phyloP scores from a whole-genome alignment of 2,113 vertebrate species.

The Esox niger region DNA sequence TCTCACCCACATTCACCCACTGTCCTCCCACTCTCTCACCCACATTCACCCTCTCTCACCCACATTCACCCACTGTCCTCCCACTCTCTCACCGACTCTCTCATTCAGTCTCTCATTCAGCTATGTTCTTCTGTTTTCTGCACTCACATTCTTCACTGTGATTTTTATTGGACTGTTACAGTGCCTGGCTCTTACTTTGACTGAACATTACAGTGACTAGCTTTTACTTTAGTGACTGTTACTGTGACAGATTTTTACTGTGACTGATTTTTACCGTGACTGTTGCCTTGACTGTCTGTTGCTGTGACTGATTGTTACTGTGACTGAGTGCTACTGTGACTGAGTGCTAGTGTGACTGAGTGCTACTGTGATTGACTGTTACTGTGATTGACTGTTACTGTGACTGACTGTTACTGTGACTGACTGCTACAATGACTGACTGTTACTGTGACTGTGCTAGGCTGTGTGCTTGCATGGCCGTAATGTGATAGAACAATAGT shows the following conservation, averaged over 20 bases:
- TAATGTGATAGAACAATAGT: conserved; percentile 41
- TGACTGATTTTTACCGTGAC: no score
- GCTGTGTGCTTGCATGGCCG: conserved; percentile 71
- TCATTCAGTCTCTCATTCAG: neutral
- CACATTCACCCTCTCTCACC: neutral
- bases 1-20: conserved; percentile 1
- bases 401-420: no score
- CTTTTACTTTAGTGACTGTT: no score
- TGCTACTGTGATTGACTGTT: neutral
- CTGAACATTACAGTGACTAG: no score
- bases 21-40: conserved; percentile 5
- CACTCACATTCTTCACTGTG: conserved; percentile 55
- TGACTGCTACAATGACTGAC: no score
- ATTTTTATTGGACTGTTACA: conserved; percentile 14
- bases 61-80: no score
- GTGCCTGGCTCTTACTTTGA: no score
- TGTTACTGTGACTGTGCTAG: no score
- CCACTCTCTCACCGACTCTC: conserved; percentile 1
- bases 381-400: conserved; percentile 43
- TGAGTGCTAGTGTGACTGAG: no score
- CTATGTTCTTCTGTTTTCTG: conserved; percentile 44
- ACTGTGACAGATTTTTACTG: no score
- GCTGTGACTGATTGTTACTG: neutral
- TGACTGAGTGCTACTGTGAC: no score
- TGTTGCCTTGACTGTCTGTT: no score